Evolutionary conservation across 2,888 invertebrate genomes (phyloP), one percentile per base, ranked within the genome.

Genomic region (Strigamia maritima): DNA sequence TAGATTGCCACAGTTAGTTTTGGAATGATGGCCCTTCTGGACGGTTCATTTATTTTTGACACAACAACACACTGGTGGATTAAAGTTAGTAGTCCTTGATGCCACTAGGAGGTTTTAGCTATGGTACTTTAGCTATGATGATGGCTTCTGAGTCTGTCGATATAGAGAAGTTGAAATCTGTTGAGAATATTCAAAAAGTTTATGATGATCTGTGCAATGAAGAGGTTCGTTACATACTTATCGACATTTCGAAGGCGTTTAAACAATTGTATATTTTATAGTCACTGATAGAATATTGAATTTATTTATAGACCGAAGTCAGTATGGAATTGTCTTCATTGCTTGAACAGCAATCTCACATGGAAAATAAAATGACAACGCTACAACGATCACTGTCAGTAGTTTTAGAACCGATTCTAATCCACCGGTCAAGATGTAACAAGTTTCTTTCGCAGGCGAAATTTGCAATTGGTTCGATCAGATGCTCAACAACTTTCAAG

Each of bases 401-500:
- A 80, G 22, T 16, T 19, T n/a, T n/a, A 54, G 38, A 12, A 3
- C 24, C 4, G 3, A 16, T 12, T 44, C 1, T 22, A 74, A 16
- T 19, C 19, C 2, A 4, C 12, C 10, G 40, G 40, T 12, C 26
- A 75, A 1, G 10, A 31, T 24, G 31, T 19, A 44, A 35, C n/a
- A 76, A 22, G 14, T 31, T 31, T 16, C 19, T 16, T 31, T 75
- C 75, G 24, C 22, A 87, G 87, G 78, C 91, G 92, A 1, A 92
- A 92, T 83, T 88, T 97, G n/a, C 90, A 91, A 82, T 88, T 92
- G 26, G 90, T 95, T 16, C 91, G 92, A 84, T 87, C 88, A 0
- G 95, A 95, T 86, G 91, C 95, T 1, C 91, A 92, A 82, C 91
- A 93, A 82, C 90, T 99, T 38, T 91, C 93, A 3, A 90, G 90